Evolutionary conservation across 2,888 invertebrate genomes (phyloP).

Genomic region (Rhyacophila evoluta): DNA sequence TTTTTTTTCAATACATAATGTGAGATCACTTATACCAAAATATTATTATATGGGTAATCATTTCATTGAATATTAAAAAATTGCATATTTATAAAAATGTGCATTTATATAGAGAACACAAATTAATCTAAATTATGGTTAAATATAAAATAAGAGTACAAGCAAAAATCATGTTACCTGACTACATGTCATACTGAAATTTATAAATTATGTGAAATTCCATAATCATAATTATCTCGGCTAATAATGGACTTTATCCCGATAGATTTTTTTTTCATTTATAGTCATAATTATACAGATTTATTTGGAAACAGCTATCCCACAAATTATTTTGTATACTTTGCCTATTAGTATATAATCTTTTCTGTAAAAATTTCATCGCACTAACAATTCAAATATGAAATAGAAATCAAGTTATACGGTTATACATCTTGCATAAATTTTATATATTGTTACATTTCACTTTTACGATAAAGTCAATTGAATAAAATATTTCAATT

Average conservation of each 20-base stretch:
- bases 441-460: background rate
- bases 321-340: no score
- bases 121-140: no score
- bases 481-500: background rate
- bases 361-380: background rate
- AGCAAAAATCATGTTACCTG: background rate
- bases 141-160: background rate
- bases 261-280: no score
- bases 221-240: background rate
- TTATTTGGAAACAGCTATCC: background rate
- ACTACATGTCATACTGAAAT: background rate
- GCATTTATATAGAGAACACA: background rate
- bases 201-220: no score
- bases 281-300: no score
- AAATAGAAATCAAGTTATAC: background rate
- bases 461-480: background rate
- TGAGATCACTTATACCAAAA: background rate
- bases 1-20: background rate
- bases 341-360: no score
- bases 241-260: background rate
- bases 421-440: background rate
- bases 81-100: background rate
- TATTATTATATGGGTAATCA: background rate
- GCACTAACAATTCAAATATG: no score
- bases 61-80: background rate